phyloP scores from a whole-genome alignment of 2,113 vertebrate genomes.

The Cyphomyrus discorhynchus region DNA sequence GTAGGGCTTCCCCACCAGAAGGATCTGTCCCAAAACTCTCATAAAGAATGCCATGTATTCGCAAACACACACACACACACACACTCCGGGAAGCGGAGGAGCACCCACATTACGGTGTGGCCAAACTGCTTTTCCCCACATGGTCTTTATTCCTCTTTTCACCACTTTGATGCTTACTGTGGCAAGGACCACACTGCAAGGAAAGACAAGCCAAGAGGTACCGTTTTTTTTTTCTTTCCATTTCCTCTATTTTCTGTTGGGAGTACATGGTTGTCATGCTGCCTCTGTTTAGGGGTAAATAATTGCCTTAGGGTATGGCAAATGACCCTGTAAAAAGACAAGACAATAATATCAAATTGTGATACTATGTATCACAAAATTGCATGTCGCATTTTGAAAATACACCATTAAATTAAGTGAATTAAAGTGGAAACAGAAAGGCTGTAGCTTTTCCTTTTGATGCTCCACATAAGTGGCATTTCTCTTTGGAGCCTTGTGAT shows the following conservation, averaged over 20 bases:
- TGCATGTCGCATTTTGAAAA: neutral
- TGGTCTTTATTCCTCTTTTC: neutral
- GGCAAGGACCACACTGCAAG: neutral
- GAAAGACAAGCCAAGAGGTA: neutral
- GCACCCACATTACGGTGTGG: neutral
- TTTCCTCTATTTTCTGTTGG: constrained; percentile 36
- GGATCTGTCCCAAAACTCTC: neutral
- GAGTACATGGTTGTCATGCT: constrained; percentile 55
- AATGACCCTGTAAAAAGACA: neutral
- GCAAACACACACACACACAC: neutral
- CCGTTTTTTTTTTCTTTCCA: neutral
- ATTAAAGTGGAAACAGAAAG: neutral
- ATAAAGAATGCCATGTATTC: neutral
- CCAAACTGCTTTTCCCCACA: neutral
- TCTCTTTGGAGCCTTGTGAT: neutral
- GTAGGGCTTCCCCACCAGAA: neutral
- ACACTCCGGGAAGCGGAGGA: neutral
- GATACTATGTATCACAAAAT: constrained; percentile 4
- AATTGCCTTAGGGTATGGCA: constrained; percentile 41
- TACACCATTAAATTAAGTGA: neutral
- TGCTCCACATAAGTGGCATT: neutral
- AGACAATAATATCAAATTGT: constrained; percentile 24
- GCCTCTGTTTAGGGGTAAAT: constrained; percentile 63
- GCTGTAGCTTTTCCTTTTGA: neutral
- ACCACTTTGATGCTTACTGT: neutral